These are phyloP conservation scores for Regulus satrapa DNA, from an alignment of 2,113 vertebrate species.

Conservation along the genomic window DNA sequence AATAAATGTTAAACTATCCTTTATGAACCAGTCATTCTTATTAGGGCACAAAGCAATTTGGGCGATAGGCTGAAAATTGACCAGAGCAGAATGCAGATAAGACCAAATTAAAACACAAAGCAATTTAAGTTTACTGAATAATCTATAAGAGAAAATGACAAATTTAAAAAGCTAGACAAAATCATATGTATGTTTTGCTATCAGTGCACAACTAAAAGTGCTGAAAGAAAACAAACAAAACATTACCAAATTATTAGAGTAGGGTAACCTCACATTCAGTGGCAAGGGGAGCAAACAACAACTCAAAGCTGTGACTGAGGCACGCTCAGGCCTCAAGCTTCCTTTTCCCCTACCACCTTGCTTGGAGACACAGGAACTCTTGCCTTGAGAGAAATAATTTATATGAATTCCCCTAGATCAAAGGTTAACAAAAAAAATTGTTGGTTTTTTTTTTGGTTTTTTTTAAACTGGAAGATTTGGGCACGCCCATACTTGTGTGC, in stretches of 20 bases:
- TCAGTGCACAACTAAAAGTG: background rate
- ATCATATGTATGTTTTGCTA: background rate
- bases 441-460: background rate
- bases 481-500: accelerated
- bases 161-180: background rate
- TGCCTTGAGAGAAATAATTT: background rate
- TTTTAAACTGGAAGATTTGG: background rate
- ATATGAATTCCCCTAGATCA: background rate
- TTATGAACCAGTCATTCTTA: background rate
- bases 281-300: too few species aligned
- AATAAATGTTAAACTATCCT: background rate
- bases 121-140: background rate
- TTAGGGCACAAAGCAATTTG: background rate
- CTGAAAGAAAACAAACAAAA: background rate
- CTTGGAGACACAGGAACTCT: background rate
- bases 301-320: background rate
- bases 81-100: background rate
- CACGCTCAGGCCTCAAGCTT: background rate
- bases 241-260: background rate
- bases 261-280: background rate
- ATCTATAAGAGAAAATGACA: background rate
- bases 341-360: background rate
- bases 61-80: background rate
- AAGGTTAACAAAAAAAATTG: background rate
- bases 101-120: constrained; percentile 14